Evolutionary conservation across 2,888 invertebrate genomes (phyloP), one percentile per base, ranked within the genome.

Genomic region (Ophion slaviceki): DNA sequence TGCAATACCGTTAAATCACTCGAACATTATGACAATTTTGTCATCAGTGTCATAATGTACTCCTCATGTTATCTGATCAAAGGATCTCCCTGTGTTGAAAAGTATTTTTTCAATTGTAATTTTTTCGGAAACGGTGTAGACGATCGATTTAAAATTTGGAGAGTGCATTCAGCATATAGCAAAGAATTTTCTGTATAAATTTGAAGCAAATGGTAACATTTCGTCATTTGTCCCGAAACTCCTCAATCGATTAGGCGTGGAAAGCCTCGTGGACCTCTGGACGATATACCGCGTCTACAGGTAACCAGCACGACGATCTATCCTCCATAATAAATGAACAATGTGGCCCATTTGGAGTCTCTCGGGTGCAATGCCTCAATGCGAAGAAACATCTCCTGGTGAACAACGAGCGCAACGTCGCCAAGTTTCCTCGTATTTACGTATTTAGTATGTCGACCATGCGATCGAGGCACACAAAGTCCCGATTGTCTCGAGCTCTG

Each of bases 251-350:
- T 79, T 62, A 45, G 53, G 14, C 66, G 57, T 68, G 47, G 20
- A 76, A 76, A 47, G 70, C 28, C 71, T 66, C 72, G 45, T 80
- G 32, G 7, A 14, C 10, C 36, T 17, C 45, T 36, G 64, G 11
- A 64, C 62, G 57, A 80, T 62, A 8, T 70, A 66, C 24, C 57
- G 20, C 79, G 72, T 70, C 59, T 86, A 66, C 78, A 75, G 78
- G 74, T 86, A 86, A 84, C 75, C 78, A 64, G 86, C 75, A 66
- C 83, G 80, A 67, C 86, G 86, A 84, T 86, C 83, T 75, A 81
- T 86, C 83, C 74, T 78, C 86, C 86, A 86, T 86, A 84, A 84
- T 78, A 84, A 86, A 86, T 78, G 83, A 84, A 83, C 59, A 79
- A 59, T 67, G 80, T 81, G 86, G 86, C 86, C 86, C 81, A 83